A percentile compares a stretch with the other conserved stretches of the same genome.
Conservation (phyloP, 2,888 invertebrate species). For the Drosophila subquinaria region DNA sequence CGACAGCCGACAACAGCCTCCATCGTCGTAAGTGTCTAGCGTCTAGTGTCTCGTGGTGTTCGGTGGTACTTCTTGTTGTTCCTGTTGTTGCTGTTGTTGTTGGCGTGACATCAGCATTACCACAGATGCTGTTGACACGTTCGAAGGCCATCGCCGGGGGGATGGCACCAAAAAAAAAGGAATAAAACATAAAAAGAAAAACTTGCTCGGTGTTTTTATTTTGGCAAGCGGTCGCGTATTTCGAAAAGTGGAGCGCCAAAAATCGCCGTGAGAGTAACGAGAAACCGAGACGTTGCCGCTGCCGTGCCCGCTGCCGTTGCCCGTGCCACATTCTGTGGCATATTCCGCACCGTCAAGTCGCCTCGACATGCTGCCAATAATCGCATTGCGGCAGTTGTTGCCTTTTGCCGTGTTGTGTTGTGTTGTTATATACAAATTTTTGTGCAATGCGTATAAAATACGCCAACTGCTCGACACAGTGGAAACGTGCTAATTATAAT, state of each 20-base stretch:
- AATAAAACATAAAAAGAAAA: conserved; percentile 12
- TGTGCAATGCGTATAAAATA: conserved; percentile 68
- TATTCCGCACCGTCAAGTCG: conserved; percentile 24
- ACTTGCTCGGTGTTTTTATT: conserved; percentile 23
- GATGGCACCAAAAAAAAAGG: not conserved
- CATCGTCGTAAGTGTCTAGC: conserved; percentile 43
- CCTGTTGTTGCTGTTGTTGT: conserved; percentile 32
- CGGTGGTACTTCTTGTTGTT: conserved; percentile 23
- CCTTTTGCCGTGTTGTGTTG: conserved; percentile 28
- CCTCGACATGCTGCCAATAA: conserved; percentile 57
- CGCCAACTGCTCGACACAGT: conserved; percentile 42
- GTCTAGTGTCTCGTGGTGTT: conserved; percentile 29
- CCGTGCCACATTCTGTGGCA: not conserved
- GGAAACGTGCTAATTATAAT: conserved; percentile 72
- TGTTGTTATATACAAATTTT: conserved; percentile 13
- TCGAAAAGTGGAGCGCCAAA: conserved; percentile 58
- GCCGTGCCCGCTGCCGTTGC: too few relatives aligned
- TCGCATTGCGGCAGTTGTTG: conserved; percentile 54
- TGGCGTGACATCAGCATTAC: conserved; percentile 66
- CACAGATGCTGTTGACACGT: conserved; percentile 79
- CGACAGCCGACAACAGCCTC: conserved; percentile 13
- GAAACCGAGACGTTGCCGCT: conserved; percentile 11
- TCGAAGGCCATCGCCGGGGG: conserved; percentile 70
- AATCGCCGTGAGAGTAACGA: conserved; percentile 43
- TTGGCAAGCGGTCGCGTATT: conserved; percentile 69